Evolutionary conservation across 1,140 invertebrate genomes (phyloP), one percentile per base, ranked within the genome.

Genomic region (Bombus terrestris): DNA sequence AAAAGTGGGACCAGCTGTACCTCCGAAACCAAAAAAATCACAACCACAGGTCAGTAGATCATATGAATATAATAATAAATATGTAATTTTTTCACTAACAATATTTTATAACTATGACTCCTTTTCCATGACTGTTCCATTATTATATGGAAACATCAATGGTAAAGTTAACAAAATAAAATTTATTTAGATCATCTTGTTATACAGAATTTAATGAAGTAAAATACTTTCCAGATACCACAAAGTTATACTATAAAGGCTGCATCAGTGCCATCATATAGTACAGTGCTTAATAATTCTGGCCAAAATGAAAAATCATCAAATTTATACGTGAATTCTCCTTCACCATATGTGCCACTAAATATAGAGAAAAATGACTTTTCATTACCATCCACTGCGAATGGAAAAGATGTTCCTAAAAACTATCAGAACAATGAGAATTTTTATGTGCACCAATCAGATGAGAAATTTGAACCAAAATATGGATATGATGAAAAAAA

Each of bases 11-110:
- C 97, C 97, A 80, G 97, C 97, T 73, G 96, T 97, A 76, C 97
- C 97, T 62, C 97, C 97, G n/a, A 98, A 98, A 94, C 97, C 97
- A 71, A 97, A 97, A 94, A 97, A 96, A 91, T 96, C 96, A 83
- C 96, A 97, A 91, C 97, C 97, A n/a, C 96, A 97, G 96, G 97
- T 97, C 94, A 95, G 95, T 87, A 72, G 94, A 95, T 92, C 92
- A 95, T 66, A 32, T 64, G 71, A 37, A 22, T 25, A 1, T 25
- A 28, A 77, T 22, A 28, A 77, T 22, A 43, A 25, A 2, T 32
- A 68, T 53, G 57, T 57, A 69, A 80, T 64, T 66, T 32, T 47
- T 25, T 47, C 47, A 64, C 53, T 82, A 88, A 85, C 82, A 77
- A 87, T 88, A 88, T 74, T 86, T 80, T 76, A 85, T 71, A 13